A percentile compares a stretch with the other conserved stretches of the same genome.
These are phyloP conservation scores for Mystacides longicornis DNA, from an alignment of 2,888 invertebrate species.

Conservation along the genomic window DNA sequence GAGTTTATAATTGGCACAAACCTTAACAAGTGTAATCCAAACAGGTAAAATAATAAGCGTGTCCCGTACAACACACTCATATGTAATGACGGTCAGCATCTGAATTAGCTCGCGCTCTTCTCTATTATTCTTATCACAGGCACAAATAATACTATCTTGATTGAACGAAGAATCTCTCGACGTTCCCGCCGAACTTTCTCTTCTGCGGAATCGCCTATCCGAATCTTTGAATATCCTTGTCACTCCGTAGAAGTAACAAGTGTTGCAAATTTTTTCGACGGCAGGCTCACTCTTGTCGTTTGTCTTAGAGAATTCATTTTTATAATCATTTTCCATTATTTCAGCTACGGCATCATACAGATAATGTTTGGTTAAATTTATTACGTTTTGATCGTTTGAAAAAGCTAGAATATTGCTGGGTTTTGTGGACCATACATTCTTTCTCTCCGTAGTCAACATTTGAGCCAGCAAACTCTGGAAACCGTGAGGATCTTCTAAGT, in stretches of 20 bases:
- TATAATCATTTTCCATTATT: constrained; percentile 3
- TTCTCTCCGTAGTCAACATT: constrained; percentile 66
- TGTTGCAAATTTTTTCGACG: constrained; percentile 28
- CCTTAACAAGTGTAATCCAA: constrained; percentile 63
- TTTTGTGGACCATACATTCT: constrained; percentile 59
- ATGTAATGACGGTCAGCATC: constrained; percentile 59
- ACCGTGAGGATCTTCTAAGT: constrained; percentile 76
- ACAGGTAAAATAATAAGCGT: constrained; percentile 67
- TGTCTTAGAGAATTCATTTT: not conserved
- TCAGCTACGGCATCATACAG: constrained; percentile 32
- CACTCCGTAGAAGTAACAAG: constrained; percentile 27
- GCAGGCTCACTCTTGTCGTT: constrained; percentile 4
- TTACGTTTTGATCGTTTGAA: constrained; percentile 63
- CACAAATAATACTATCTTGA: constrained; percentile 31
- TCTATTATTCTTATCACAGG: constrained; percentile 35
- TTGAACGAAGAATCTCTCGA: constrained; percentile 18
- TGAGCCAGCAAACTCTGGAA: constrained; percentile 71
- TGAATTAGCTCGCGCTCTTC: constrained; percentile 51
- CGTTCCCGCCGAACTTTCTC: constrained; percentile 21
- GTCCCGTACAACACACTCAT: constrained; percentile 75
- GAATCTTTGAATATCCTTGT: constrained; percentile 21
- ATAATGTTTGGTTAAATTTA: constrained; percentile 64
- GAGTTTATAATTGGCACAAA: no score
- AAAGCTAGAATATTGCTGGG: constrained; percentile 66
- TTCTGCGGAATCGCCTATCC: constrained; percentile 26